Conservation (phyloP, 1,140 invertebrate species). For the Aphelenchoides fujianensis region DNA sequence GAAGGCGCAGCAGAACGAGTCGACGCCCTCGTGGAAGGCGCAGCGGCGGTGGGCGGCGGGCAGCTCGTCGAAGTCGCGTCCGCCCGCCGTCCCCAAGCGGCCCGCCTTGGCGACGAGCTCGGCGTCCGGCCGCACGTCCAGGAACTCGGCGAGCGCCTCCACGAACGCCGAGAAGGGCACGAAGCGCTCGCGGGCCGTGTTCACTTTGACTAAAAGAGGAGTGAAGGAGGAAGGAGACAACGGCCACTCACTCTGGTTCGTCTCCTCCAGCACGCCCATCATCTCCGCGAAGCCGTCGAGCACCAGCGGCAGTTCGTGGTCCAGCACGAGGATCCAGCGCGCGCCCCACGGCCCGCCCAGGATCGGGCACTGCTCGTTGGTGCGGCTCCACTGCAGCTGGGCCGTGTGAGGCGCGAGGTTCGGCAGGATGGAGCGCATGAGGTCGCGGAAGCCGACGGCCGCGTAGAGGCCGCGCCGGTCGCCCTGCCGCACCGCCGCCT, state of each 20-base stretch:
- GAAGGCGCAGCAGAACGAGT: neutral
- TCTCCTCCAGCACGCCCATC: neutral
- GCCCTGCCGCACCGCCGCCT: neutral
- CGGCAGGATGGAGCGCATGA: neutral
- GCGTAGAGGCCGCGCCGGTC: neutral
- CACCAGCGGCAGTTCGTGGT: constrained; percentile 6
- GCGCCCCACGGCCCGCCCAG: constrained; percentile 12
- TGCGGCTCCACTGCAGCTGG: neutral
- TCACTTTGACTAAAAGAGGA: constrained; percentile 3
- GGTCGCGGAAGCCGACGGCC: neutral
- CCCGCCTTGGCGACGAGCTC: neutral
- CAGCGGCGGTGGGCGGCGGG: neutral
- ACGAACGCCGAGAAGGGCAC: neutral
- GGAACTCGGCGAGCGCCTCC: constrained; percentile 12
- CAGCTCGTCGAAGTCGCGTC: neutral
- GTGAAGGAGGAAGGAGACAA: neutral
- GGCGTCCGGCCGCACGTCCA: neutral
- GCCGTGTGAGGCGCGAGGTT: neutral
- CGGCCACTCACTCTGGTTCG: neutral
- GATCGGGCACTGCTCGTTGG: neutral
- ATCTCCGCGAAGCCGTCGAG: neutral
- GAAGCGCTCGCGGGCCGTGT: neutral
- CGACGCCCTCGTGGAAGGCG: neutral
- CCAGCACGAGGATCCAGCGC: constrained; percentile 14
- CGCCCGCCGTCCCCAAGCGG: neutral